Evolutionary conservation across 2,888 invertebrate genomes (phyloP), one percentile per base, ranked within the genome.

Genomic region (Crossocerus cetratus): DNA sequence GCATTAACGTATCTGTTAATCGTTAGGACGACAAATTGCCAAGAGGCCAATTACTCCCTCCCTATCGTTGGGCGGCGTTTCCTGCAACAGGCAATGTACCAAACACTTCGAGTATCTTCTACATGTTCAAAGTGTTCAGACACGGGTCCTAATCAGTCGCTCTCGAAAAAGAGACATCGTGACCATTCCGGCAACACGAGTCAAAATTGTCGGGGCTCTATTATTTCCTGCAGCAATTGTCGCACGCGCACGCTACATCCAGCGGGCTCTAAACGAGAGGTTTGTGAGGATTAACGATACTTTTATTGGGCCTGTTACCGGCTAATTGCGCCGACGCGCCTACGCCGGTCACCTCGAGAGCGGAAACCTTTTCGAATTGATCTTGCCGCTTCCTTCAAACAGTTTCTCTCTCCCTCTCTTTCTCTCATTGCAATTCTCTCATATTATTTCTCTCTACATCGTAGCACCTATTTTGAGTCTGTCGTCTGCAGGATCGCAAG

Each of bases 321-420:
- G 76, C 82, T 87, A 87, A 87, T 87, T 86, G 81, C 83, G 80
- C 78, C 74, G 75, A 74, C 74, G 86, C 86, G 86, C 85, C 84
- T 72, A 78, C 72, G 68, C 22, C 54, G 59, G 3, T 11, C 43
- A 2, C 20, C 14, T n/a, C 32, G n/a, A 62, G 53, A 58, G 61
- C 69, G 68, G 65, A 72, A 75, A 70, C 49, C 43, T 16, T 22
- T 8, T 21, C 23, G 13, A 20, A 45, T 59, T 21, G 60, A 43
- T 20, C 56, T 55, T 13, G 21, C 43, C 43, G 60, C 55, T 59
- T 32, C 3, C 20, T 58, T 23, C 58, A 43, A 5, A 16, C 49
- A 55, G 42, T n/a, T 14, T 18, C 44, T 14, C 32, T 8, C 43
- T 32, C 3, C 11, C 32, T 11, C 32, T n/a, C n/a, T n/a, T n/a